Conservation (phyloP, 2,113 vertebrate species). For the Ceyx cyanopectus region DNA sequence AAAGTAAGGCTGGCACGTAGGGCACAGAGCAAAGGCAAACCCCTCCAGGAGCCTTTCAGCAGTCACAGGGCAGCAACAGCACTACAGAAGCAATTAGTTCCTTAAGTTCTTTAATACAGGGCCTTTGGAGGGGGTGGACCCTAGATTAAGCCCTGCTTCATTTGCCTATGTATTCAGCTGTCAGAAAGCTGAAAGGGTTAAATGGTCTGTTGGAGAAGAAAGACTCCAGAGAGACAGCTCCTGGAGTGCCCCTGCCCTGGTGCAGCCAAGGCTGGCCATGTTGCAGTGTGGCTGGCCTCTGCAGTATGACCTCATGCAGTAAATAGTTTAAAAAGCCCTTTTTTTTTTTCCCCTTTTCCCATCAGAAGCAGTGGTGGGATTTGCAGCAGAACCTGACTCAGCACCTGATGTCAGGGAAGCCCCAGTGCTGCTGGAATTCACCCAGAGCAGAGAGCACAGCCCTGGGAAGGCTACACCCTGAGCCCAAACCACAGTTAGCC, state of each 20-base stretch:
- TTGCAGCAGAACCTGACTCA: slow-evolving; percentile 51
- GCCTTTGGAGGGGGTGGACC: slow-evolving; percentile 41
- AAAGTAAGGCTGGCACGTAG: slow-evolving; percentile 11
- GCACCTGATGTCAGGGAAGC: neutral
- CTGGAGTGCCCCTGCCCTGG: neutral
- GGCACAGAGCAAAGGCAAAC: neutral
- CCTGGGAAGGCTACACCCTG: neutral
- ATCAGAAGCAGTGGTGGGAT: neutral
- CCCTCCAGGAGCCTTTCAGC: slow-evolving; percentile 36
- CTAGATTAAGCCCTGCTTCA: slow-evolving; percentile 48
- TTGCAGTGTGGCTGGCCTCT: neutral
- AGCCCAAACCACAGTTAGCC: neutral
- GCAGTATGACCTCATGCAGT: neutral
- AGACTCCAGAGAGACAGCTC: neutral
- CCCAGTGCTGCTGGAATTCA: neutral
- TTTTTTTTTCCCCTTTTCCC: neutral
- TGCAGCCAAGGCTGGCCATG: neutral
- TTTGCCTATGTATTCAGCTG: slow-evolving; percentile 47
- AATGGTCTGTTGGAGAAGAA: slow-evolving; percentile 3
- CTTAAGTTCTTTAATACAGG: slow-evolving; percentile 23
- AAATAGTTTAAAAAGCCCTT: neutral
- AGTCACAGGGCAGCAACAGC: neutral
- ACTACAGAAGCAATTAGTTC: slow-evolving; percentile 46
- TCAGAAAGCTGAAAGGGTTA: slow-evolving; percentile 55
- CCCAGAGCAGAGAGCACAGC: neutral